Conservation (phyloP, 2,113 vertebrate species). For the Xiphophorus hellerii region DNA sequence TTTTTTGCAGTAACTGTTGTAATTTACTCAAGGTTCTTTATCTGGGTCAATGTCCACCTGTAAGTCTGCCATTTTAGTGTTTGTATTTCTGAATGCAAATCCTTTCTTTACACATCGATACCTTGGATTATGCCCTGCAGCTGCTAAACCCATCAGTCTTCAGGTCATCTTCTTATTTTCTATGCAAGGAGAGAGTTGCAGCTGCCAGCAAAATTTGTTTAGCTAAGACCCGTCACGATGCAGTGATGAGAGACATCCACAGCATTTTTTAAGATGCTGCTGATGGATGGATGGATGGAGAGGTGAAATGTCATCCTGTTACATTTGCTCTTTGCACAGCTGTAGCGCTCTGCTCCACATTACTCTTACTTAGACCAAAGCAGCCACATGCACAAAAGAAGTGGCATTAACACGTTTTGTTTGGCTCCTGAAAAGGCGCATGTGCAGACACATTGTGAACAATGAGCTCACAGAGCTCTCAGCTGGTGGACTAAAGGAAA, state of each 20-base stretch:
- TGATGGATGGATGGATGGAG: constrained; percentile 35
- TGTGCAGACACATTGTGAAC: constrained; percentile 17
- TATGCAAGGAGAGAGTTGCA: constrained; percentile 31
- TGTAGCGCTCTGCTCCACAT: constrained; percentile 18
- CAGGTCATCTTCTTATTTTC: constrained; percentile 39
- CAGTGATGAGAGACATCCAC: constrained; percentile 29
- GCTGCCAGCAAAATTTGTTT: constrained; percentile 54
- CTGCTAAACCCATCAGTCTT: constrained; percentile 47
- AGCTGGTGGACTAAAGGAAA: constrained; percentile 20
- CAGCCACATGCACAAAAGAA: constrained; percentile 21
- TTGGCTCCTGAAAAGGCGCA: constrained; percentile 20
- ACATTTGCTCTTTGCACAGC: constrained; percentile 26
- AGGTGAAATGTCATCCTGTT: constrained; percentile 28
- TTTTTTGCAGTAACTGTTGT: neutral
- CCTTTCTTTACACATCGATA: constrained; percentile 12
- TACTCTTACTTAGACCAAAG: constrained; percentile 13
- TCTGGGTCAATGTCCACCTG: neutral
- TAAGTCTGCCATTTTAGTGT: neutral
- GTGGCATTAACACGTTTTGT: constrained; percentile 40
- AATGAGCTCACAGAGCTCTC: constrained; percentile 13
- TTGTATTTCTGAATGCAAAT: constrained; percentile 20
- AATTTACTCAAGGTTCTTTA: neutral
- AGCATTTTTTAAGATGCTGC: constrained; percentile 33
- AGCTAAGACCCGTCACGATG: constrained; percentile 24
- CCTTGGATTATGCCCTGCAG: constrained; percentile 33